Evolutionary conservation across 2,113 vertebrate genomes (phyloP).

Genomic region (Anarhynchus alexandrinus): DNA sequence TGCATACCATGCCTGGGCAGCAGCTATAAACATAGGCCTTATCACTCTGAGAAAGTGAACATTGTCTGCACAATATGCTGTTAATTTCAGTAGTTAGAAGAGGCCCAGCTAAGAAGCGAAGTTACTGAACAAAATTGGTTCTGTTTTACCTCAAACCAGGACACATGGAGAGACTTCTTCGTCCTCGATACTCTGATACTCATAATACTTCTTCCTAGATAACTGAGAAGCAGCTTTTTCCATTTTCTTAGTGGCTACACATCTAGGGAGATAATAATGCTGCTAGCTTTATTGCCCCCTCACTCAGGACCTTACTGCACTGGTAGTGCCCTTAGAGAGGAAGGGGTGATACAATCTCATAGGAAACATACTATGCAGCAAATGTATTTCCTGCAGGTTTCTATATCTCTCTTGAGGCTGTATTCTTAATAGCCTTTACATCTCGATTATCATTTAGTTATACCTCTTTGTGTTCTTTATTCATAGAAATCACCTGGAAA

Average conservation of each 20-base stretch:
- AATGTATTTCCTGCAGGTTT: background rate
- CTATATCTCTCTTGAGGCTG: background rate
- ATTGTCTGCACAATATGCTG: too few relatives aligned
- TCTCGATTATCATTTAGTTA: background rate
- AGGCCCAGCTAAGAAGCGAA: too few relatives aligned
- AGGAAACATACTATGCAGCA: background rate
- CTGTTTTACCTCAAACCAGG: too few relatives aligned
- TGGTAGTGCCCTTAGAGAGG: background rate
- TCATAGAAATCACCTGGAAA: slow-evolving; percentile 88
- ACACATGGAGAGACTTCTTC: background rate
- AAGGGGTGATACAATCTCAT: background rate
- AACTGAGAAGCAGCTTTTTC: background rate
- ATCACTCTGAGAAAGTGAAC: too few relatives aligned
- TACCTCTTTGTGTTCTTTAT: slow-evolving; percentile 9
- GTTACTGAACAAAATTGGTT: too few relatives aligned
- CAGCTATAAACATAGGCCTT: too few relatives aligned
- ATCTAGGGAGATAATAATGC: background rate
- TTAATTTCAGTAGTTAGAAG: too few relatives aligned
- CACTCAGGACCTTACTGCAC: background rate
- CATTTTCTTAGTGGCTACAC: background rate
- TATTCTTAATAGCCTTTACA: background rate
- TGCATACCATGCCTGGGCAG: too few relatives aligned
- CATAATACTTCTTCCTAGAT: background rate
- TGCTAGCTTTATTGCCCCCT: background rate
- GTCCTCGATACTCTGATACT: background rate